phyloP scores from a whole-genome alignment of 2,888 invertebrate genomes.

The Chironomus tentans region DNA sequence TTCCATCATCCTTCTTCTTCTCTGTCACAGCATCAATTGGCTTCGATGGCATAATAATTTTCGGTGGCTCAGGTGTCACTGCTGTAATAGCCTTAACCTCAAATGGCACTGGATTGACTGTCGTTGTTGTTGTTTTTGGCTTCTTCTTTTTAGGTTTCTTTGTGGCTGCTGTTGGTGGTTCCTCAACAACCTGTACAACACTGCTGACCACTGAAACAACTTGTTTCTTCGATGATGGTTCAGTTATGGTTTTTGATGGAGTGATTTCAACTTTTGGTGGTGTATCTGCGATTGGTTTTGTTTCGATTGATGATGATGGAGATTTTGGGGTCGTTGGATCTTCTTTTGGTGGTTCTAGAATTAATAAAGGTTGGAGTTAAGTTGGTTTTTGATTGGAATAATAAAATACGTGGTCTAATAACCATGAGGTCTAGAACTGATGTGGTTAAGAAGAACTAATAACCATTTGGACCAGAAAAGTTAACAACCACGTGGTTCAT shows the following conservation, averaged over 20 bases:
- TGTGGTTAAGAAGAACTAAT: too few relatives aligned
- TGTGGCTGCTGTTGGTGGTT: conserved; percentile 12
- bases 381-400: too few relatives aligned
- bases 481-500: too few relatives aligned
- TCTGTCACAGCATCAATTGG: conserved; percentile 41
- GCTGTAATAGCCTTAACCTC: conserved; percentile 21
- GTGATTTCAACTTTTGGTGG: conserved; percentile 36
- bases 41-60: conserved; percentile 32
- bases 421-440: too few relatives aligned
- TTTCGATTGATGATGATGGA: conserved; percentile 29
- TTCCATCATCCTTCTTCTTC: conserved; percentile 32
- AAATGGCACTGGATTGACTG: conserved; percentile 33
- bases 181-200: conserved; percentile 31
- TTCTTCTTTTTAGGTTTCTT: conserved; percentile 27
- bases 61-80: conserved; percentile 35
- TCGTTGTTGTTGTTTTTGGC: conserved; percentile 31
- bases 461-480: too few relatives aligned
- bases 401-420: too few relatives aligned
- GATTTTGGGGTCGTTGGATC: conserved; percentile 31
- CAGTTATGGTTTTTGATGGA: conserved; percentile 40
- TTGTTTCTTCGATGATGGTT: conserved; percentile 29
- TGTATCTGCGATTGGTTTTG: conserved; percentile 28
- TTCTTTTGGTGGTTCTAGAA: conserved; percentile 10
- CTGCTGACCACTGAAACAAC: conserved; percentile 26
- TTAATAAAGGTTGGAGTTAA: neutral